These are phyloP conservation scores for Myrmophylax atrothorax DNA, from an alignment of 2,113 vertebrate species.

Conservation along the genomic window DNA sequence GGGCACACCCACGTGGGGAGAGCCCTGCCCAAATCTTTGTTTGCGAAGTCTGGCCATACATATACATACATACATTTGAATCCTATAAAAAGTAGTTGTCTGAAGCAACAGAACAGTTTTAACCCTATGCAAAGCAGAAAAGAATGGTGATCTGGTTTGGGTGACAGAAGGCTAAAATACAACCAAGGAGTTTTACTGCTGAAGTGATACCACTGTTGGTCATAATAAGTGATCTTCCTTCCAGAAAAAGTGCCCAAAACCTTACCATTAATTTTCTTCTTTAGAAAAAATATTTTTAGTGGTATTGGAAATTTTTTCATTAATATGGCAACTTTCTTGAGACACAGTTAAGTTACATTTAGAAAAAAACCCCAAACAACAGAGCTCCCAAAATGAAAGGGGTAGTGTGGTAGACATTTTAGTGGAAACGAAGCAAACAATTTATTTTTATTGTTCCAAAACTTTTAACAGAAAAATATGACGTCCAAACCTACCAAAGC, in stretches of 20 bases:
- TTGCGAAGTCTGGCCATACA: no score
- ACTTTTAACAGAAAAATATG: not conserved
- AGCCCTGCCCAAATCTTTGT: no score
- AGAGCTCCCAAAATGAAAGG: not conserved
- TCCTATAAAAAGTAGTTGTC: not conserved
- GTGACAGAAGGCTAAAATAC: not conserved
- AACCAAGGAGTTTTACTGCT: not conserved
- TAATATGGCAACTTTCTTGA: not conserved
- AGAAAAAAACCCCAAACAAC: not conserved
- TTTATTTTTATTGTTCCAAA: not conserved
- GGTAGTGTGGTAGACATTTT: rapidly evolving
- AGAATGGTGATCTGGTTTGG: not conserved
- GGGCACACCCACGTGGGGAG: no score
- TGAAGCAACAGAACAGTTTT: not conserved
- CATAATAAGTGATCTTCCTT: not conserved
- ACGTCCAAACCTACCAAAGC: not conserved
- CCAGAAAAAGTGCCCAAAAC: not conserved
- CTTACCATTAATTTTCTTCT: not conserved
- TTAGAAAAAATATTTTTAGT: not conserved
- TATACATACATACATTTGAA: not conserved
- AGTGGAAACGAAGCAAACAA: not conserved
- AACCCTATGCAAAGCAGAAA: not conserved
- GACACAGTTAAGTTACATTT: not conserved
- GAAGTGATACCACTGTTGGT: not conserved
- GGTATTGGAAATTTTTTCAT: not conserved